Evolutionary conservation across 2,797 vertebrate genomes (phyloP), one percentile per base, ranked within the genome.

Genomic region (Sebastes aleutianus): DNA sequence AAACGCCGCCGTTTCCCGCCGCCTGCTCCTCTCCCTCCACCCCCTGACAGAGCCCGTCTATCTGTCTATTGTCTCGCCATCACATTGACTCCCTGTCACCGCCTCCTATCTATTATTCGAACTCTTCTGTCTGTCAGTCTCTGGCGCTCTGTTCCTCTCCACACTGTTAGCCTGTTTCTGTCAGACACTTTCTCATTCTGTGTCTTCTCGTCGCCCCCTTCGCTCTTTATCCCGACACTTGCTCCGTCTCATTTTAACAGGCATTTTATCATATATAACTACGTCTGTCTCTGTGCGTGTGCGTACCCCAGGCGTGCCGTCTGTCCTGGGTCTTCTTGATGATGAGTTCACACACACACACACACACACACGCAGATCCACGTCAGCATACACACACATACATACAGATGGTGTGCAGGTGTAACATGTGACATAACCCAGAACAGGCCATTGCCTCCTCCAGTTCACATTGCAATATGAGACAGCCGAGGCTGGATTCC

Each of bases 81-180:
- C 81, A 79, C 89, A 86, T 84, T 77, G 88, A 89, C 88, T 91
- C 81, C 26, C 86, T 81, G 91, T 91, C 91, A 89, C 82, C 78
- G 83, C 78, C 57, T 78, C 87, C 87, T 2, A 80, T 91, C 87
- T 85, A 82, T 92, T 89, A 91, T 92, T 87, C 22, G 11, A 66
- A 83, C 81, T 85, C 79, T 10, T 81, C 78, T 83, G 74, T 88
- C 88, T 86, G 87, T 89, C 90, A 87, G 75, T 79, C 77, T 82
- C 56, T 83, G 13, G 39, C 16, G 31, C 63, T 75, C 76, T 82
- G 59, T 75, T 82, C 58, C 66, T 70, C 85, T 83, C 54, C 50
- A 65, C 78, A 63, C 74, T 57, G 87, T 87, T 90, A 86, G 86
- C 83, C 88, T 69, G 85, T 79, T 91, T 87, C 91, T 91, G 88